phyloP scores from a whole-genome alignment of 2,888 invertebrate species.

The Napeogenes inachia region DNA sequence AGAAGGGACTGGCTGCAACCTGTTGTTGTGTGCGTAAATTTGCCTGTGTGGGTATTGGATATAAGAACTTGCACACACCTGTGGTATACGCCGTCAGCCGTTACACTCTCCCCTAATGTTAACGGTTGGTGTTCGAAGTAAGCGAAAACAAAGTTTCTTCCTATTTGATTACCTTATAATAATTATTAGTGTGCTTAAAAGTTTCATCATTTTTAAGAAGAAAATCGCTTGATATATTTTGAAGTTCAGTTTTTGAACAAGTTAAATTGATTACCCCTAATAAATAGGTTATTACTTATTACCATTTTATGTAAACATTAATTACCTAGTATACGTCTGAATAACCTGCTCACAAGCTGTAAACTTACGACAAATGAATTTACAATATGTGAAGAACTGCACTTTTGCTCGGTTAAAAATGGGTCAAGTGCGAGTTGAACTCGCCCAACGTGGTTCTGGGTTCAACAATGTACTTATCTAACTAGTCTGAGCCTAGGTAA shows the following conservation, averaged over 20 bases:
- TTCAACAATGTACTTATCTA: conserved; percentile 7
- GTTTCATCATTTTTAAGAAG: too few species aligned
- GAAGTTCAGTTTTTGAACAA: too few species aligned
- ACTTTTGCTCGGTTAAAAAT: background rate
- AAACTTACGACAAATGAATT: background rate
- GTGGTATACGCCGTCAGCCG: conserved; percentile 36
- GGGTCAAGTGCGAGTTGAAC: conserved; percentile 7
- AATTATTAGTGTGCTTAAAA: background rate
- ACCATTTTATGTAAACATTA: too few species aligned
- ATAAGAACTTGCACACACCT: conserved; percentile 35
- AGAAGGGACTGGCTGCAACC: conserved; percentile 41
- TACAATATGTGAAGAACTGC: conserved; percentile 2
- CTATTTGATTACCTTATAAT: conserved; percentile 13
- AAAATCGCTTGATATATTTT: too few species aligned
- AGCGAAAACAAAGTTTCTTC: conserved; percentile 30
- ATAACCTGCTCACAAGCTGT: background rate
- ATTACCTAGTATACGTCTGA: too few species aligned
- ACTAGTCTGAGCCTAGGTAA: conserved; percentile 6
- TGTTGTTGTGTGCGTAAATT: conserved; percentile 39
- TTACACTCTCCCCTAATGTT: conserved; percentile 37
- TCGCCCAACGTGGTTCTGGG: conserved; percentile 4
- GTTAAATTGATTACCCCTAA: too few species aligned
- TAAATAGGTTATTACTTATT: too few species aligned
- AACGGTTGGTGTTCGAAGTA: conserved; percentile 31
- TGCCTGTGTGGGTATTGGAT: conserved; percentile 33